phyloP scores from a whole-genome alignment of 2,113 vertebrate genomes.

The Cryptomyrus ogoouensis region DNA sequence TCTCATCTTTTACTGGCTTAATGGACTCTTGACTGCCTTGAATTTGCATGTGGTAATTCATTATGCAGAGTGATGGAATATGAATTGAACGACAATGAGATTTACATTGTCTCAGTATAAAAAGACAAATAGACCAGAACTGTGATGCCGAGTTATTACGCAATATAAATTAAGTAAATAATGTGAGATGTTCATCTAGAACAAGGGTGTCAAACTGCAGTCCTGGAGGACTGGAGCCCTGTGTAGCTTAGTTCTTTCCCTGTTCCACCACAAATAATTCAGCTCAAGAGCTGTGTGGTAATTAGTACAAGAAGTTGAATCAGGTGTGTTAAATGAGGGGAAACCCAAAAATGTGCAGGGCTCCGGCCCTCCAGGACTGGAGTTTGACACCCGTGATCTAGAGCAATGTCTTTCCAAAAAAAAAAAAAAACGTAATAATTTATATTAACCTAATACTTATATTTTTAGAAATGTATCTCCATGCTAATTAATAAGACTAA shows the following conservation, averaged over 20 bases:
- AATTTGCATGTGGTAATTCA: conserved; percentile 5
- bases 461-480: no score
- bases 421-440: not conserved
- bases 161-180: not conserved
- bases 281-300: no score
- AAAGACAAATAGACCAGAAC: not conserved
- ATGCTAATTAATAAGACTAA: not conserved
- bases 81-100: not conserved
- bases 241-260: no score
- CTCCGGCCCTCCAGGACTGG: no score
- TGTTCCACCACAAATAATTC: no score
- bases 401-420: not conserved
- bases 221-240: no score
- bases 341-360: no score
- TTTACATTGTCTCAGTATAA: not conserved
- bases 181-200: not conserved
- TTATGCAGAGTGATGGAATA: not conserved
- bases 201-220: not conserved
- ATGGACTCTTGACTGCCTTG: not conserved
- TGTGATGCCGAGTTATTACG: not conserved
- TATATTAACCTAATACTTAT: no score
- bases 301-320: no score
- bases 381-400: no score
- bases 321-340: no score
- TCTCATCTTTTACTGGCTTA: not conserved